phyloP scores from a whole-genome alignment of 2,888 invertebrate genomes.

The Eueremaeus valkanovi region DNA sequence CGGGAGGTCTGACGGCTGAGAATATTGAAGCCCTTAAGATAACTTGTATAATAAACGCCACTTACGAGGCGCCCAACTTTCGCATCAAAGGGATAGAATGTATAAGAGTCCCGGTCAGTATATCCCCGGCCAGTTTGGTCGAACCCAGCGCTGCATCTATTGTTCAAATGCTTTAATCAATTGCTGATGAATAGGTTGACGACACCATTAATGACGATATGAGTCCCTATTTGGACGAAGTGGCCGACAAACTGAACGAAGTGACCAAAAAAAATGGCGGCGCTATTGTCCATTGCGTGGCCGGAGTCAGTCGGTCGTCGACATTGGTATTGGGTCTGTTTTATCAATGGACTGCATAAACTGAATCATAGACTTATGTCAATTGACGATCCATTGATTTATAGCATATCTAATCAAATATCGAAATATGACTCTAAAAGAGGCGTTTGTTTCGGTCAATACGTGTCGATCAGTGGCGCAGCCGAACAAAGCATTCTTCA shows the following conservation, averaged over 20 bases:
- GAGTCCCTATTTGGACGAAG: constrained; percentile 29
- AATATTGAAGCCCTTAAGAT: not conserved
- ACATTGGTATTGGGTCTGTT: constrained; percentile 33
- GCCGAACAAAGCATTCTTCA: constrained; percentile 38
- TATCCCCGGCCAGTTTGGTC: too few relatives aligned
- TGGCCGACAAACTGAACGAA: constrained; percentile 7
- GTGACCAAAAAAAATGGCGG: not conserved
- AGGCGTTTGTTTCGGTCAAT: constrained; percentile 19
- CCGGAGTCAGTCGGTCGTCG: constrained; percentile 36
- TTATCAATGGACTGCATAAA: too few relatives aligned
- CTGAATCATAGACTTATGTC: not conserved
- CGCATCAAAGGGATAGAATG: not conserved
- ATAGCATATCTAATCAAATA: constrained; percentile 37
- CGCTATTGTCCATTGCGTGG: constrained; percentile 35
- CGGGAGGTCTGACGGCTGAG: not conserved
- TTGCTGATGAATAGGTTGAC: constrained; percentile 16
- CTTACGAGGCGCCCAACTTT: not conserved
- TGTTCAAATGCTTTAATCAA: too few relatives aligned
- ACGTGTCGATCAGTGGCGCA: constrained; percentile 11
- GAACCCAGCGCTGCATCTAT: too few relatives aligned
- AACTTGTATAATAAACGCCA: constrained; percentile 7
- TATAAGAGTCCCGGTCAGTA: constrained; percentile 15
- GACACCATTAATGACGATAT: constrained; percentile 34
- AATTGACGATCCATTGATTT: not conserved
- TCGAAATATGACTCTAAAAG: not conserved